Percentiles rank a stretch among this genome's conserved stretches.
These are phyloP conservation scores for Trichosurus vulpecula DNA, from an alignment of 2,797 vertebrate species.

Conservation along the genomic window DNA sequence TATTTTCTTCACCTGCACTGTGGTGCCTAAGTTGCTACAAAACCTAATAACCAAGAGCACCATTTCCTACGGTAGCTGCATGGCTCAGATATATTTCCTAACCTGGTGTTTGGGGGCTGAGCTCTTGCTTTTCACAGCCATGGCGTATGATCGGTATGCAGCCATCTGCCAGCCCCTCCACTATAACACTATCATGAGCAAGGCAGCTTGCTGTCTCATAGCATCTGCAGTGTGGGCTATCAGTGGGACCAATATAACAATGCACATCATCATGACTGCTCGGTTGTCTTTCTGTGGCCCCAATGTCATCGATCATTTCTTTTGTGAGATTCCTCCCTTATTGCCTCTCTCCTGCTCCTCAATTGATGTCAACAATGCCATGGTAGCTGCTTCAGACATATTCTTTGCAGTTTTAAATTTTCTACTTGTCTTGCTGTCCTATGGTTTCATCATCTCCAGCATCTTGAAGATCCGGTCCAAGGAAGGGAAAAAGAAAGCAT, in stretches of 20 bases:
- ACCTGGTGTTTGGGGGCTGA: constrained; percentile 74
- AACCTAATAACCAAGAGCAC: constrained; percentile 33
- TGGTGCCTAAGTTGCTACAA: constrained; percentile 66
- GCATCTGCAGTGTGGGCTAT: constrained; percentile 68
- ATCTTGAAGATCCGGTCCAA: constrained; percentile 75
- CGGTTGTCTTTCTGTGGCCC: constrained; percentile 65
- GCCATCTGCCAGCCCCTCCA: constrained; percentile 72
- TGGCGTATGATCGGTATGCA: constrained; percentile 73
- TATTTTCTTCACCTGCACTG: constrained; percentile 69
- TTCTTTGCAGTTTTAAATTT: constrained; percentile 78
- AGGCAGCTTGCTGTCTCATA: constrained; percentile 41
- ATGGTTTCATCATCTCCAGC: constrained; percentile 76
- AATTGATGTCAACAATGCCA: constrained; percentile 63
- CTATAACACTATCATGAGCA: constrained; percentile 67
- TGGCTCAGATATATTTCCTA: constrained; percentile 75
- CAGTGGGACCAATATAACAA: constrained; percentile 66
- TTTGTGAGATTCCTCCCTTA: constrained; percentile 76
- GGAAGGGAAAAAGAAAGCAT: constrained; percentile 78
- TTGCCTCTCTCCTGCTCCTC: constrained; percentile 67
- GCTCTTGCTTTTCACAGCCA: constrained; percentile 74
- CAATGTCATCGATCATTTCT: constrained; percentile 70
- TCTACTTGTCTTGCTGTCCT: constrained; percentile 82
- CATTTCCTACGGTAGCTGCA: constrained; percentile 71
- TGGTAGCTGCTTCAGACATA: constrained; percentile 68
- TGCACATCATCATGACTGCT: constrained; percentile 69